Base-by-base conservation (phyloP, 2,888 invertebrate genomes). In the Luperina nickerlii region DNA sequence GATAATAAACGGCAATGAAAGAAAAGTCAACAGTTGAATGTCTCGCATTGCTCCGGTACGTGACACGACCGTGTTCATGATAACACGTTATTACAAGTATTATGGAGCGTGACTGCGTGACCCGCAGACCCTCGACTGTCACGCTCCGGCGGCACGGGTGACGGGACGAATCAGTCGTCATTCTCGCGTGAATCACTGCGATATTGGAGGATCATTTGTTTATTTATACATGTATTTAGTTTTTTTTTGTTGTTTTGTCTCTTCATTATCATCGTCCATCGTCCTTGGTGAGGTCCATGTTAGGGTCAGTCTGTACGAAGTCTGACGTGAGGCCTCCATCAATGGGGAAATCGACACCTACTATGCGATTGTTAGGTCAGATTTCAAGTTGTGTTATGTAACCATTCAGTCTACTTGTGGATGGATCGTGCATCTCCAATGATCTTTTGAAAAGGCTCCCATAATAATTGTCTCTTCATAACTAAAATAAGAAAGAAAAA, bases 71-170 rank as follows among this genome's bases (percentile, higher is more conserved):
- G 78, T 81, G 79, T 32, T 24, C n/a, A 63, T 54, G 87, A 75
- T 86, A 84, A 65, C 84, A 77, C 80, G 71, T 68, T 65, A 68
- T 51, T 74, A 73, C 51, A 9, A 45, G 73, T 76, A 73, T 42
- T 62, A 67, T 18, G 57, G 48, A 72, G 72, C 87, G 66, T 78
- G 82, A 84, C 74, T 54, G 71, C 45, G 54, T 70, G 87, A 84
- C 84, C 84, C 57, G 66, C 42, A 66, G 75, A 57, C 81, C 74
- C 73, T 48, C 27, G 32, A 38, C 60, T 65, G 80, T 76, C 76
- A 85, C 76, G 87, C 81, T 81, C 73, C 63, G 66, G 60, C 51
- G 75, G 73, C 76, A 84, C 83, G 81, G 83, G 63, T 65, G 68
- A 32, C 71, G 60, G 77, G 83, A 72, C 81, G 75, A 75, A 76